Evolutionary conservation across 2,888 invertebrate species (phyloP).

Genomic region (Exocentrus adspersus): DNA sequence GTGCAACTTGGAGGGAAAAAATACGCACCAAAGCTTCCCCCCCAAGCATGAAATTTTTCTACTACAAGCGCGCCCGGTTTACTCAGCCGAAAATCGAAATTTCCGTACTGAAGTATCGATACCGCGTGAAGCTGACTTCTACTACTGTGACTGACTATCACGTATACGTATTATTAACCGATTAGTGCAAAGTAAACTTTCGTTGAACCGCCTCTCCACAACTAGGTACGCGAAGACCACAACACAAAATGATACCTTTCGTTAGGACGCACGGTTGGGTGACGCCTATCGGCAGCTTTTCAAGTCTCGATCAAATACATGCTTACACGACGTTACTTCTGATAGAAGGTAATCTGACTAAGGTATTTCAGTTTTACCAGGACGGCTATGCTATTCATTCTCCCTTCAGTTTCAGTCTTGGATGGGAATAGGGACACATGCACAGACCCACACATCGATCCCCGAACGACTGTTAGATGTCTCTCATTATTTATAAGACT

Average conservation of each 20-base stretch:
- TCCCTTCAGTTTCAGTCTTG: no score
- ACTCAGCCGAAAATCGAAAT: conserved; percentile 4
- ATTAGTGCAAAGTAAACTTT: conserved; percentile 9
- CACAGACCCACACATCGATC: no score
- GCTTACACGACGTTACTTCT: conserved; percentile 7
- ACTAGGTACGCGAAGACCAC: conserved; percentile 12
- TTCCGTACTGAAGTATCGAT: not conserved
- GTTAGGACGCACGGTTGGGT: conserved; percentile 7
- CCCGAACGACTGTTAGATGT: no score
- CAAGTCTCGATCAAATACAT: no score
- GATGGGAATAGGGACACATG: no score
- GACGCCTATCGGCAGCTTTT: conserved; percentile 16
- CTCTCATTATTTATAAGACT: no score
- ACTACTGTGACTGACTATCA: no score
- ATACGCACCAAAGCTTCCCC: no score
- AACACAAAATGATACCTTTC: conserved; percentile 24
- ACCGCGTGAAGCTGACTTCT: conserved; percentile 20
- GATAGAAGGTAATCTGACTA: no score
- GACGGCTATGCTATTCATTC: no score
- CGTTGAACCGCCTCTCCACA: conserved; percentile 7
- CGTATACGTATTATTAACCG: conserved; percentile 11
- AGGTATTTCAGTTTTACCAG: no score
- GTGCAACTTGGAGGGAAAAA: conserved; percentile 26
- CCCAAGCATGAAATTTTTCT: conserved; percentile 20
- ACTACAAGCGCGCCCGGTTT: conserved; percentile 15